Evolutionary conservation across 2,797 vertebrate genomes (phyloP), one percentile per base, ranked within the genome.

Genomic region (Acanthurus leucopareius): DNA sequence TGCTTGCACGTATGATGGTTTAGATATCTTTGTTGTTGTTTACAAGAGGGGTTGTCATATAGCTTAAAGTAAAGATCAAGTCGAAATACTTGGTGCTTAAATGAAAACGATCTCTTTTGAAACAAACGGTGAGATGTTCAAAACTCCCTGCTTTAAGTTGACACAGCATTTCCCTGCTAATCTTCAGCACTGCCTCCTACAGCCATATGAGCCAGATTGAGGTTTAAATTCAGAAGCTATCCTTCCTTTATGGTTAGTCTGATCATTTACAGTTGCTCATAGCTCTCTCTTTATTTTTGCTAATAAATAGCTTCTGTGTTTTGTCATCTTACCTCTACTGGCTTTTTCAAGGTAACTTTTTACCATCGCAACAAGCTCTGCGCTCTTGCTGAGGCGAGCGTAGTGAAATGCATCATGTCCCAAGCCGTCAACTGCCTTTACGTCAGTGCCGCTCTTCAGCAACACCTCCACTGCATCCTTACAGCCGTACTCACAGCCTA

Each of bases 401-500:
- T 99, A 99, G 93, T 99, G 97, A 84, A 95, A 95, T 32, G 96
- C 92, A 77, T 99, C 97, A 1, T 99, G 97, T 28, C 97, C 96
- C 1, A 96, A 90, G 75, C 95, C 59, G 59, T 99, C 98, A 6
- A 96, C 91, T 20, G 96, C 86, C 51, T 89, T 95, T 61, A 96
- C 93, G 8, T 99, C 97, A 0, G 95, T 94, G 0, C 97, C 97
- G 0, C 91, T 96, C 89, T 83, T 97, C 82, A 99, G 90, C 88
- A 99, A 71, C 71, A 99, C 96, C 57, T 99, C 97, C 51, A 99
- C 98, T 0, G 97, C 97, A 4, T 98, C 98, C 92, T 90, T 97
- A 93, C 97, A 99, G 72, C 96, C 96, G 0, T 96, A 97, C 76
- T 99, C 98, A 11, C 98, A 99, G 62, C 98, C 98, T 17, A 99